Base-by-base conservation (phyloP, 2,888 invertebrate species). In the Maniola hyperantus region DNA sequence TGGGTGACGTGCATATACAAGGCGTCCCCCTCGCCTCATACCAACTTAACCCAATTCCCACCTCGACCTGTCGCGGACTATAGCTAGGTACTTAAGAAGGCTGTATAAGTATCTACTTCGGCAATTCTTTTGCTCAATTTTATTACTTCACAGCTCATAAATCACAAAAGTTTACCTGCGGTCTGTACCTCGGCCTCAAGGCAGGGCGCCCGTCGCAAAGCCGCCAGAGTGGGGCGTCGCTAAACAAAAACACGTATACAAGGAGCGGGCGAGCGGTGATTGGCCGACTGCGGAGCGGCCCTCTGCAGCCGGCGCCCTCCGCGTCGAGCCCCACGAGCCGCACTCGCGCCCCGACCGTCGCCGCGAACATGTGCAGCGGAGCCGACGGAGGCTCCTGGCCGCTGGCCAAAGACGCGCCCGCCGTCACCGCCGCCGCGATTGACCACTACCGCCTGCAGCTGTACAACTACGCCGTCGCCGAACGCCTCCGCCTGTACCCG, bases 381-480 rank as follows among this genome's bases (percentile, higher is more conserved):
- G 87, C 92, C 78, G 93, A 93, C 71, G 92, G 92, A 77, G 87
- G 86, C 76, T 77, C 92, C 73, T 93, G 92, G 89, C 91, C 92
- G 76, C 86, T 92, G 76, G 87, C 82, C 72, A 91, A 91, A 77
- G 90, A 91, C 83, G 90, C 91, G 77, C 92, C 92, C 48, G 80
- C 89, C 55, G 90, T 91, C 39, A 85, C 90, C 72, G 91, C 88
- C 80, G 90, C 89, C 77, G 95, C 96, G 15, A 92, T 95, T 71
- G 97, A 97, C 79, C 97, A 97, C 80, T 97, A 97, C 83, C 94
- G 97, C 6, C 87, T 97, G 5, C 97, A 97, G 79, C 93, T 97
- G 0, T 97, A 97, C 86, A 97, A 97, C 86, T 97, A 97, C 86
- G 97, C 97, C 64, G 95, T 97, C 83, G 97, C 97, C 8, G 97